Evolutionary conservation across 2,113 vertebrate species (phyloP), one percentile per base, ranked within the genome.

Genomic region (Scortum barcoo): DNA sequence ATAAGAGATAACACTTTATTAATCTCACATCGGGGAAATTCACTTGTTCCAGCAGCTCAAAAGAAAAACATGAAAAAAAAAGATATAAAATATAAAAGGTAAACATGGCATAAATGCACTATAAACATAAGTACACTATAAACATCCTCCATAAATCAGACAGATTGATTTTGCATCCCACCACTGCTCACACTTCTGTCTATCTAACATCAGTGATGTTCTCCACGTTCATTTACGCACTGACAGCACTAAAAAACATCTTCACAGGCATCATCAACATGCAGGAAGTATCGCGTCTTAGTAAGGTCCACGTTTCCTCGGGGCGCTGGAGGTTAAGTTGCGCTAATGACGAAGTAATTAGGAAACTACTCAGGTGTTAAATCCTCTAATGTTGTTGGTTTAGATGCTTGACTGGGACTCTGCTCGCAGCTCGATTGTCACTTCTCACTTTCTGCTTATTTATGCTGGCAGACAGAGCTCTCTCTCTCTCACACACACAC

Each of bases 301-400:
- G 46, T 50, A 22, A 24, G 63, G 33, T 33, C 62, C 46, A 30
- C 36, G 1, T 48, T 58, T 81, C 61, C 61, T 58, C 69, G 6
- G 63, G 22, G 56, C 48, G 54, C 26, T 40, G 38, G 38, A 80
- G 80, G 75, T 89, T 61, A 80, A 84, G 61, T 84, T 51, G 72
- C 42, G 62, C 58, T 91, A 88, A 90, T 88, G 85, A 83, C 77
- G 72, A 67, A 76, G 72, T 91, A 80, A 88, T 92, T 87, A 91
- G 78, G 80, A 88, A 91, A 80, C 66, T 72, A 76, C 80, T 90
- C 86, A 63, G 82, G 77, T 86, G 84, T 73, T 83, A 84, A 86
- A 88, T 73, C 81, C 65, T 75, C 56, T 87, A 46, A 86, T 88
- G 86, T 78, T 83, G 89, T 85, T 78, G 76, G 73, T 81, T 88